phyloP scores from a whole-genome alignment of 2,888 invertebrate genomes.

The Epinotia demarniana region DNA sequence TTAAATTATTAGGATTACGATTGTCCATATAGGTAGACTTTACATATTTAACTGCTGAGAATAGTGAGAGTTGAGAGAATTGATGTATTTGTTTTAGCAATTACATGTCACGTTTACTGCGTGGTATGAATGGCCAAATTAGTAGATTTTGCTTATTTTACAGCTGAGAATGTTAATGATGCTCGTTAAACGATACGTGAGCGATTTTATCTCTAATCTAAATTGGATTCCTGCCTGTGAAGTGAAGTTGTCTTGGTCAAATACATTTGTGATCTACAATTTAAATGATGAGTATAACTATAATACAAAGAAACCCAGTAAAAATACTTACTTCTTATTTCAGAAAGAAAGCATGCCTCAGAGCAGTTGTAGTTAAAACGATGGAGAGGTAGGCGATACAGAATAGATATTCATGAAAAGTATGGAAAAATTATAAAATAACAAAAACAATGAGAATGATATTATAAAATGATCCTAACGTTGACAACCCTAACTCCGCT shows the following conservation, averaged over 20 bases:
- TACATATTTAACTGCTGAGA: background rate
- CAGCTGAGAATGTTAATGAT: conserved; percentile 21
- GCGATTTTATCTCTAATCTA: conserved; percentile 17
- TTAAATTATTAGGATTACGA: too few relatives aligned
- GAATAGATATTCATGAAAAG: background rate
- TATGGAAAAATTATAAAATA: background rate
- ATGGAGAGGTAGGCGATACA: too few relatives aligned
- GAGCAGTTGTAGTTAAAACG: too few relatives aligned
- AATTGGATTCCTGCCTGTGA: background rate
- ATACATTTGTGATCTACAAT: background rate
- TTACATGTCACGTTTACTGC: background rate
- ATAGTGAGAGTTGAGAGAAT: background rate
- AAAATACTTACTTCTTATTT: too few relatives aligned
- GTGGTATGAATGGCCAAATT: background rate
- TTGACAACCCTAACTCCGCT: conserved; percentile 19
- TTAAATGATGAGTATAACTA: background rate
- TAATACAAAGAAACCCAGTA: too few relatives aligned
- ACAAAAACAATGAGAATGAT: too few relatives aligned
- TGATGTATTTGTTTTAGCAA: background rate
- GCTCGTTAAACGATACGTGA: conserved; percentile 16
- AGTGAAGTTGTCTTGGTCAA: background rate
- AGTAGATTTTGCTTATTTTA: background rate
- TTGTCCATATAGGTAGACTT: too few relatives aligned
- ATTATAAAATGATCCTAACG: background rate
- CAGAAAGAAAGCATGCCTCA: too few relatives aligned